These are phyloP conservation scores for Papilio helenus DNA, from an alignment of 1,140 invertebrate species.

Conservation along the genomic window DNA sequence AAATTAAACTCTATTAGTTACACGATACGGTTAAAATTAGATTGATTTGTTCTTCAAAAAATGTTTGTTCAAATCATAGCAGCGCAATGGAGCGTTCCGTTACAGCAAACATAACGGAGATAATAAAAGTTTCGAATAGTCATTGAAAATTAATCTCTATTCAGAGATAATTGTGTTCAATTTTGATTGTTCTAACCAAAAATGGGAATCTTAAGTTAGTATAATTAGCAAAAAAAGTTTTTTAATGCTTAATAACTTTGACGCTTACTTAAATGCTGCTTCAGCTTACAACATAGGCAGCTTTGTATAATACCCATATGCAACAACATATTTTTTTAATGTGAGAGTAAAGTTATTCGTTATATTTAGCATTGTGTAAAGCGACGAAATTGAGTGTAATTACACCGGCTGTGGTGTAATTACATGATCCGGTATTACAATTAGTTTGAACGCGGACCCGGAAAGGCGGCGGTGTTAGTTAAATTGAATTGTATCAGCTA, in stretches of 20 bases:
- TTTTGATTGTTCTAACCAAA: conserved; percentile 1
- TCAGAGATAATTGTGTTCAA: conserved; percentile 25
- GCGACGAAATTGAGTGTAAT: conserved; percentile 32
- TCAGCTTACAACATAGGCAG: too few relatives aligned
- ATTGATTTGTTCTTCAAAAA: not conserved
- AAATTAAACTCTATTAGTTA: not conserved
- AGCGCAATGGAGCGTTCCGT: conserved; percentile 43
- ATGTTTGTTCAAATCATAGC: conserved; percentile 42
- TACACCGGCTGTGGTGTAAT: conserved; percentile 18
- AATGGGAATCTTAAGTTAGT: not conserved
- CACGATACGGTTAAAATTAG: not conserved
- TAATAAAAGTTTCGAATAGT: conserved; percentile 7
- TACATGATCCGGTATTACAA: conserved; percentile 34
- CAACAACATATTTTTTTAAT: not conserved
- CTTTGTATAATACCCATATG: not conserved
- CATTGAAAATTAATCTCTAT: conserved; percentile 41
- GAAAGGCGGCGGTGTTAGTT: conserved; percentile 9
- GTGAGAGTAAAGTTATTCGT: conserved; percentile 8
- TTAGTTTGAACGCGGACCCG: not conserved
- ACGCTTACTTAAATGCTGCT: not conserved
- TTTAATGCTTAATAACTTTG: not conserved
- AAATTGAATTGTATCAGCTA: not conserved
- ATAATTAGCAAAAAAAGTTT: not conserved
- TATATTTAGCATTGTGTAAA: conserved; percentile 13
- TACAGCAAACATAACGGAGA: conserved; percentile 38